These are phyloP conservation scores for Caenorhabditis sp. DNA, from an alignment of 2,888 invertebrate genomes.

Conservation along the genomic window DNA sequence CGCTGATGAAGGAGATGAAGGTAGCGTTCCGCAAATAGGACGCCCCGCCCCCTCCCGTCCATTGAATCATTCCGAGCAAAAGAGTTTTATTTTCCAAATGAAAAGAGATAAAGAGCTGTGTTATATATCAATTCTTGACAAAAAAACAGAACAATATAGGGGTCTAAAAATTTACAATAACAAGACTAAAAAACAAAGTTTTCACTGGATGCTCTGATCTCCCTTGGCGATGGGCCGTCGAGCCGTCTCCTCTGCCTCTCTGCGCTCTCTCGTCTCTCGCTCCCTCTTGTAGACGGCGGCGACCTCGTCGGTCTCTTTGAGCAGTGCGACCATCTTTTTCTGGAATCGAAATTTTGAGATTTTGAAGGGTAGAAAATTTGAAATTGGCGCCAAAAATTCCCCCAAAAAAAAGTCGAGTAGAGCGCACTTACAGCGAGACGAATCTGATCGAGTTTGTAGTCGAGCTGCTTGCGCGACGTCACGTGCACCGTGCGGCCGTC, in stretches of 20 bases:
- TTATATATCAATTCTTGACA: conserved; percentile 2
- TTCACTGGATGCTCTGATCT: conserved; percentile 18
- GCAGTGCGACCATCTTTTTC: conserved; percentile 77
- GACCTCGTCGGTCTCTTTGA: conserved; percentile 76
- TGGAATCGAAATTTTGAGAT: conserved; percentile 34
- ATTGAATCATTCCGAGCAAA: neutral
- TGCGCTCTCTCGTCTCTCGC: conserved; percentile 32
- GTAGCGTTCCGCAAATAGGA: conserved; percentile 38
- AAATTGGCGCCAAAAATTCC: neutral
- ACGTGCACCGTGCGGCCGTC: conserved; percentile 76
- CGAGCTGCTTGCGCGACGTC: conserved; percentile 76
- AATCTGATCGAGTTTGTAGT: conserved; percentile 78
- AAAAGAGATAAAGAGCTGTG: neutral
- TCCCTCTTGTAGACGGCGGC: conserved; percentile 66
- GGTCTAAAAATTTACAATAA: conserved; percentile 13
- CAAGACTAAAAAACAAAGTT: conserved; percentile 3
- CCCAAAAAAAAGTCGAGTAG: neutral
- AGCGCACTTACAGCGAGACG: conserved; percentile 76
- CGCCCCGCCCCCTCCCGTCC: too few relatives aligned
- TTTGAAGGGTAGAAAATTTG: neutral
- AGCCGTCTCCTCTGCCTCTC: conserved; percentile 39
- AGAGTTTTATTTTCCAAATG: neutral
- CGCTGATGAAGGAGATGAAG: conserved; percentile 37
- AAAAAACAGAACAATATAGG: too few relatives aligned
- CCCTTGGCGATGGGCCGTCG: conserved; percentile 61